These are phyloP conservation scores for Acanthiza pusilla DNA, from an alignment of 2,797 vertebrate genomes.

Conservation along the genomic window DNA sequence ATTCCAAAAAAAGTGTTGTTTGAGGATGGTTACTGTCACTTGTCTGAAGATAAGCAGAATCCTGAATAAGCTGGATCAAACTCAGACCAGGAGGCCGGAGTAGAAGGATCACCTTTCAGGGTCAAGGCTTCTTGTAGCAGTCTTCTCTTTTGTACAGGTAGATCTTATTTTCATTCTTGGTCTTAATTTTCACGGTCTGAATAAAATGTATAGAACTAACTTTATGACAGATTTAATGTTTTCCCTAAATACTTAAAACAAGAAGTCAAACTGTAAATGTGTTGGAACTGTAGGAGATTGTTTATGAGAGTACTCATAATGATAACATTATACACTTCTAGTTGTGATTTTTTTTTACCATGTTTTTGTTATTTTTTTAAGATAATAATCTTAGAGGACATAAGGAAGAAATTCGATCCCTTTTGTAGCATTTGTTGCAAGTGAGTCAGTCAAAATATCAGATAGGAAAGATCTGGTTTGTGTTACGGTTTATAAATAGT, in stretches of 20 bases:
- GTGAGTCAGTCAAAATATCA: conserved; percentile 43
- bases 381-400: conserved; percentile 17
- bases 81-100: background rate
- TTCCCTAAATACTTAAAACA: background rate
- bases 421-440: conserved; percentile 40
- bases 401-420: conserved; percentile 34
- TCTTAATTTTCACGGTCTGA: background rate
- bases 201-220: background rate
- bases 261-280: background rate
- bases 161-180: background rate
- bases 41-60: background rate
- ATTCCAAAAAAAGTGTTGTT: background rate
- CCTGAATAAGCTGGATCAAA: background rate
- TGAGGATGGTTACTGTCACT: background rate
- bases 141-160: background rate
- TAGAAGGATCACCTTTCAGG: background rate
- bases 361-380: background rate
- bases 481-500: conserved; percentile 27
- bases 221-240: background rate
- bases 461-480: background rate
- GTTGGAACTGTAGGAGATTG: background rate
- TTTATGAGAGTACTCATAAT: background rate
- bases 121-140: background rate
- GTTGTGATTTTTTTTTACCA: background rate
- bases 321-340: background rate